Evolutionary conservation across 2,797 vertebrate species (phyloP), one percentile per base, ranked within the genome.

Genomic region (Lepilemur septentrionalis): DNA sequence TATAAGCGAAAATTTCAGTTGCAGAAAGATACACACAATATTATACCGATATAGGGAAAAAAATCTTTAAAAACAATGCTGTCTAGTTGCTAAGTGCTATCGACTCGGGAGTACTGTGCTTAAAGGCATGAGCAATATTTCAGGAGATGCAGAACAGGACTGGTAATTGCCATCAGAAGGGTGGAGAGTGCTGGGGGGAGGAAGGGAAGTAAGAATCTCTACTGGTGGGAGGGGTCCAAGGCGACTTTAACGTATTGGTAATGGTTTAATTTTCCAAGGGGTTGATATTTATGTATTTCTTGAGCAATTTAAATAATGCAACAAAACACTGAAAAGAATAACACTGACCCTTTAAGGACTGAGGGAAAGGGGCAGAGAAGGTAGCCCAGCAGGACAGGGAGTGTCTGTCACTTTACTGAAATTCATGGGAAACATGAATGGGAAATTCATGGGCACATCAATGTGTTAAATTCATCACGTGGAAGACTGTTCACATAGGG

Each of bases 261-360:
- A 81, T 76, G 30, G 75, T 75, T 73, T 38, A 43, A 32, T 72
- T 28, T 92, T 83, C 57, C 50, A 52, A 83, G 22, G 59, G 65
- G 59, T 46, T 86, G 30, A 12, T 89, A 57, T 72, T 92, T 76
- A 85, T n/a, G n/a, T 22, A 48, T 90, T 73, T 25, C 22, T 48
- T 83, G 83, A 91, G 38, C 86, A 85, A 94, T 88, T 79, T 70
- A 93, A 88, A 81, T 8, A 59, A 82, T 14, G 38, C 8, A 78
- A 30, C 38, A 78, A 43, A 52, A 85, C 17, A 6, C 6, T 32
- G 18, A 52, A 69, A 86, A 23, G 22, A 61, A 14, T 43, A 35
- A 32, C 43, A n/a, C 23, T 14, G n/a, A 79, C 1, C 3, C 13
- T 65, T 20, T 57, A 15, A 35, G 12, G 48, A 17, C 18, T 0